Evolutionary conservation across 1,140 invertebrate species (phyloP).

Genomic region (Pomacea maculata): DNA sequence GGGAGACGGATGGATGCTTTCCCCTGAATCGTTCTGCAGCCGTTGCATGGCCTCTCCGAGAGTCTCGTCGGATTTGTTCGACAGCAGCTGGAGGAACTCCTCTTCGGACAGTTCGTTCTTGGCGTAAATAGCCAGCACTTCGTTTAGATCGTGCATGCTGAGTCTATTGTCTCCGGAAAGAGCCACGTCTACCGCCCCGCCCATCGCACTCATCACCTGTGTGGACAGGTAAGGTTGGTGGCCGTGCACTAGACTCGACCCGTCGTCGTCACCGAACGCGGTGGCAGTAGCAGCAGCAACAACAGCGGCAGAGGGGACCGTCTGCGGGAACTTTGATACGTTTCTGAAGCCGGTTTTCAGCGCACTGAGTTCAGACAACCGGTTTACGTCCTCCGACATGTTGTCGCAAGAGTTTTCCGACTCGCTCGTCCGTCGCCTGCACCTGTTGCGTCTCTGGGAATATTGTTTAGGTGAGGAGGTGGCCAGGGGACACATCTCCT

Average conservation of each 20-base stretch:
- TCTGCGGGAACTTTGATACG: neutral
- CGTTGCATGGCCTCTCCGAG: neutral
- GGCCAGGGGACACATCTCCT: neutral
- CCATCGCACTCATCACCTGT: neutral
- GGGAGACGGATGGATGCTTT: neutral
- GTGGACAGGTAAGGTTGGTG: neutral
- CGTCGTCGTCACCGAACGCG: too few relatives aligned
- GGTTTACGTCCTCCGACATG: neutral
- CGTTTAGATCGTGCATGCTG: slow-evolving; percentile 5
- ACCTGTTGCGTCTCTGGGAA: neutral
- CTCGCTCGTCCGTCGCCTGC: neutral
- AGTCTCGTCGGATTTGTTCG: neutral
- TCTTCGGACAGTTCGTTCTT: slow-evolving; percentile 33
- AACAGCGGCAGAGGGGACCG: too few relatives aligned
- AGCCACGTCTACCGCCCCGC: neutral
- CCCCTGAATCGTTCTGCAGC: slow-evolving; percentile 8
- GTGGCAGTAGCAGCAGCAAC: too few relatives aligned
- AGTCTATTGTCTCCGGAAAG: neutral
- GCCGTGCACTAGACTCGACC: neutral
- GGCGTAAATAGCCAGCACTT: slow-evolving; percentile 24
- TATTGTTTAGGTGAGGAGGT: slow-evolving; percentile 6
- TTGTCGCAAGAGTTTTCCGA: neutral
- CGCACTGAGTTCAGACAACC: neutral
- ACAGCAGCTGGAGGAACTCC: slow-evolving; percentile 21
- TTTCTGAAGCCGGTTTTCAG: neutral